Evolutionary conservation across 2,797 vertebrate genomes (phyloP), one percentile per base, ranked within the genome.

Genomic region (Triplophysa yarkandensis): DNA sequence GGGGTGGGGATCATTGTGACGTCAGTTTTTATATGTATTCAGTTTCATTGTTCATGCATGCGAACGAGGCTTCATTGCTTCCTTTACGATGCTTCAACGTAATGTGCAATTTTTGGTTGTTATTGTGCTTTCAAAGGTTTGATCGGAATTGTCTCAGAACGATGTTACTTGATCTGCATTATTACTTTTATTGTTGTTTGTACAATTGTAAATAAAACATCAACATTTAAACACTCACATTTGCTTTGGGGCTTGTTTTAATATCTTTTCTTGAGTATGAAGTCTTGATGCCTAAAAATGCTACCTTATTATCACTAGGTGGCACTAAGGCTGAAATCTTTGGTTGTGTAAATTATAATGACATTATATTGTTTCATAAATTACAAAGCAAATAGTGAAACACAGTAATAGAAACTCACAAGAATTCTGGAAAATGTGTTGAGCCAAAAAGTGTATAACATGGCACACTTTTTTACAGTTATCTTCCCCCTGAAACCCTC

Each of bases 151-250:
- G 39, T 78, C 70, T 87, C 72, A 85, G 85, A 85, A 84, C 85
- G 19, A 50, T 66, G 21, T 76, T 85, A 68, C 0, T 65, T 81
- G 61, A 77, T 75, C 60, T 69, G 75, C 48, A 54, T 76, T 84
- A 54, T 83, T 57, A 76, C 80, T 81, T 72, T 66, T 82, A 34
- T 85, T 61, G 61, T 67, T 83, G 43, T 77, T 74, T 86, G 79
- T 84, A 84, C 83, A 87, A 87, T 85, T 92, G 90, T 92, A 90
- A 93, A 92, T 93, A 92, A 91, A 92, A 57, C 73, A 74, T 82
- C 41, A 63, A 85, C 81, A 87, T 88, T 81, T 81, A 87, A 77
- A 60, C 69, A 63, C 68, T 61, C 27, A 30, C 16, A 13, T 6
- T 55, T 28, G 50, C n/a, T n/a, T n/a, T n/a, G n/a, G n/a, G n/a